Base-by-base conservation (phyloP, 1,140 invertebrate genomes). In the Coelopa frigida region DNA sequence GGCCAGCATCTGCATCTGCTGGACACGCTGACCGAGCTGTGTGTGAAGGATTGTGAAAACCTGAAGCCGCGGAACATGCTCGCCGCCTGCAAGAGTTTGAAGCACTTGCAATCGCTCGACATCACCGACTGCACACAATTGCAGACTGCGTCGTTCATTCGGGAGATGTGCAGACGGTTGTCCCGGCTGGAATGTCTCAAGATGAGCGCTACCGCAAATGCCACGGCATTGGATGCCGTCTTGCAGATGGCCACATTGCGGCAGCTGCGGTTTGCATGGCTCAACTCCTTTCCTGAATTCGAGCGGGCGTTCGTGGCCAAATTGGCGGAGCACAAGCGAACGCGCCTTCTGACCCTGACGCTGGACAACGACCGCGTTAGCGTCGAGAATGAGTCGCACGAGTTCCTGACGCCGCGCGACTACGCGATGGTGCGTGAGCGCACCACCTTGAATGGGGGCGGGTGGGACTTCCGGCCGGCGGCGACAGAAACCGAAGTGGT, bases 391-490 rank as follows among this genome's bases (percentile, higher is more conserved):
- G 37, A 27, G 26, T 33, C 45, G 5, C 26, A 39, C 20, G 27
- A 21, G 3, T 4, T 20, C 33, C 41, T 37, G 45, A 20, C 17
- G 10, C n/a, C 7, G 2, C 37, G 22, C 3, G 15, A 33, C 17
- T 47, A 47, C 35, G 38, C 38, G 2, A 23, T 22, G 15, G 35
- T 47, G 45, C 37, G 45, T 40, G 45, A 47, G 20, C 18, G 26
- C 22, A 38, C 29, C 17, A 23, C 35, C 21, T 33, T 47, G 6
- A 41, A 47, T 40, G 45, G 37, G 2, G 37, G 20, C 15, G 12
- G 37, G 4, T 47, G 45, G 45, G n/a, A n/a, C n/a, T n/a, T n/a
- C n/a, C n/a, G n/a, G n/a, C n/a, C n/a, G n/a, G n/a, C n/a, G 17
- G 23, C 32, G 10, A 33, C 35, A 24, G 38, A 40, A n/a, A n/a